Conservation (phyloP, 2,113 vertebrate genomes). For the Datnioides undecimradiatus region DNA sequence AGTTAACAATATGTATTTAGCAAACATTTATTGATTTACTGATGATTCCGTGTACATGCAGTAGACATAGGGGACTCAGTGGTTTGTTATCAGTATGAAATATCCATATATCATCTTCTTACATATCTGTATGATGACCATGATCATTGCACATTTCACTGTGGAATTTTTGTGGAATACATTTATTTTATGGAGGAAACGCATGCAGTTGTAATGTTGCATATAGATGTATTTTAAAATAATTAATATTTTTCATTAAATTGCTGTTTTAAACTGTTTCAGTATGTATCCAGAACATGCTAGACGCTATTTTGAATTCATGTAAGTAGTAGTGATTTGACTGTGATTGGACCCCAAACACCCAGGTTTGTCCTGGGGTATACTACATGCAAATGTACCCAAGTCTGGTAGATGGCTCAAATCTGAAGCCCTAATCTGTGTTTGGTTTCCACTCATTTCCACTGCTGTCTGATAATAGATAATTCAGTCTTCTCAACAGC, state of each 20-base stretch:
- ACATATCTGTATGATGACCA: too few relatives aligned
- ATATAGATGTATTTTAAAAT: not conserved
- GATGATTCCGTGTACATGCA: not conserved
- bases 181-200: not conserved
- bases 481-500: conserved; percentile 64
- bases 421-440: conserved; percentile 67
- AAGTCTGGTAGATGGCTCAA: conserved; percentile 25
- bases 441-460: conserved; percentile 65
- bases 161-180: not conserved
- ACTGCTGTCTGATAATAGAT: conserved; percentile 64
- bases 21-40: too few relatives aligned
- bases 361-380: conserved; percentile 37
- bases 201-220: not conserved
- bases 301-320: not conserved
- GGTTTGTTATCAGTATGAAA: not conserved
- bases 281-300: not conserved
- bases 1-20: not conserved
- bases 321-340: not conserved
- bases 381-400: conserved; percentile 37
- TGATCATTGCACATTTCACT: too few relatives aligned
- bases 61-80: not conserved
- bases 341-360: conserved; percentile 29
- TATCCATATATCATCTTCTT: not conserved
- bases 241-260: not conserved
- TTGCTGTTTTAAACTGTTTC: not conserved